Evolutionary conservation across 2,888 invertebrate genomes (phyloP), one percentile per base, ranked within the genome.

Genomic region (Acrocera orbiculus): DNA sequence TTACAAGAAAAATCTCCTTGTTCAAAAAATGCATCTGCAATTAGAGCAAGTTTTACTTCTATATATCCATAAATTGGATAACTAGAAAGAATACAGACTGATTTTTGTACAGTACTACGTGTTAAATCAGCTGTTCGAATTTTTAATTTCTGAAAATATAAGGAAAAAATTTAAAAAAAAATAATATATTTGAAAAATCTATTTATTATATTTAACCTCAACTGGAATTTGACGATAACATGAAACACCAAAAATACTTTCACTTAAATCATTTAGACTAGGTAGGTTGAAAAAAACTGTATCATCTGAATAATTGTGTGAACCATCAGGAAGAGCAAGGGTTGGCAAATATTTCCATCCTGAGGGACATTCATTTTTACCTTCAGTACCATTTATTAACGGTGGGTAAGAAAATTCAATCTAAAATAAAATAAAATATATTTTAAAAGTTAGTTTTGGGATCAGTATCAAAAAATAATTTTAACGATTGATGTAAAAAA

Each of bases 261-360:
- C 72, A 36, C 76, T 74, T 5, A 86, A 79, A 52, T 86, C 77
- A 30, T 71, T 73, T 27, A 86, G 64, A 46, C 90, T 85, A 22
- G 95, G 95, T 39, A 98, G 65, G 58, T 92, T 87, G 58, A 98
- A 98, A 63, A 80, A 96, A 42, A 95, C 86, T 0, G 92, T 89
- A 52, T 98, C 96, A 50, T 89, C 80, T 35, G 82, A 72, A 53
- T 77, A 92, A 63, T 98, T 96, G 53, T 98, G 98, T 9, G 95
- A 92, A 24, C 96, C 96, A 68, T 98, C 98, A 9, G 96, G 96
- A 41, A 98, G 62, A 2, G 95, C 93, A 31, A 96, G 62, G 0
- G 95, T 90, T n/a, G 96, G 92, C 34, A 98, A 64, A 58, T 93
- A 86, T 48, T 85, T 81, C 98, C 96, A 98, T 37, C 79, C 81